phyloP scores from a whole-genome alignment of 2,797 vertebrate genomes.

The Danio jaintianensis region DNA sequence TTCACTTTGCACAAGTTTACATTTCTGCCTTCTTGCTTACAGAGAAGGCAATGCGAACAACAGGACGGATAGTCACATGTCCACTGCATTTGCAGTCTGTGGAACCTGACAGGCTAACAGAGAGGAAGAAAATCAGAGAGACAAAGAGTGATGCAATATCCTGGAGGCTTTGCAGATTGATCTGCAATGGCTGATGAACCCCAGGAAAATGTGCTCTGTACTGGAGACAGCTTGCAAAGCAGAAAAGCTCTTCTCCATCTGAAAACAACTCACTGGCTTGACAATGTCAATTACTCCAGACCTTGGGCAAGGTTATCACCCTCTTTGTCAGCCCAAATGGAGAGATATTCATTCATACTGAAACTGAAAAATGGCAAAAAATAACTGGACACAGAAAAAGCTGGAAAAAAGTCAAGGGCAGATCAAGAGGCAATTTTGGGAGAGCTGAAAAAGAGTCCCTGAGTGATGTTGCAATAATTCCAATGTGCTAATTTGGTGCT shows the following conservation, averaged over 20 bases:
- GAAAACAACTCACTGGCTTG: conserved; percentile 35
- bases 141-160: conserved; percentile 32
- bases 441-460: not conserved
- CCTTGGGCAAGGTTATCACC: conserved; percentile 41
- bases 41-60: not conserved
- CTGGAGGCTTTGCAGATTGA: conserved; percentile 38
- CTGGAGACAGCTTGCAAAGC: conserved; percentile 44
- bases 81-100: not conserved
- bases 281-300: conserved; percentile 44
- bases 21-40: not conserved
- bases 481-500: too few species aligned
- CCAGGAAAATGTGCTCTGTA: conserved; percentile 26
- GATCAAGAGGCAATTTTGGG: conserved; percentile 11
- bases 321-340: conserved; percentile 34
- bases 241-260: conserved; percentile 29
- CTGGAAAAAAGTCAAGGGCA: conserved; percentile 6
- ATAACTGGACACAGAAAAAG: not conserved
- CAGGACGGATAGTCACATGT: conserved; percentile 17
- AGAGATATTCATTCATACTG: conserved; percentile 21
- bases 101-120: conserved; percentile 11
- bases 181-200: conserved; percentile 34
- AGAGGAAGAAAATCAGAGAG: not conserved
- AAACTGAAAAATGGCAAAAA: conserved; percentile 34
- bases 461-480: not conserved
- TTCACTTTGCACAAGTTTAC: not conserved